Conservation (phyloP, 2,888 invertebrate species). For the Orthosia gracilis region DNA sequence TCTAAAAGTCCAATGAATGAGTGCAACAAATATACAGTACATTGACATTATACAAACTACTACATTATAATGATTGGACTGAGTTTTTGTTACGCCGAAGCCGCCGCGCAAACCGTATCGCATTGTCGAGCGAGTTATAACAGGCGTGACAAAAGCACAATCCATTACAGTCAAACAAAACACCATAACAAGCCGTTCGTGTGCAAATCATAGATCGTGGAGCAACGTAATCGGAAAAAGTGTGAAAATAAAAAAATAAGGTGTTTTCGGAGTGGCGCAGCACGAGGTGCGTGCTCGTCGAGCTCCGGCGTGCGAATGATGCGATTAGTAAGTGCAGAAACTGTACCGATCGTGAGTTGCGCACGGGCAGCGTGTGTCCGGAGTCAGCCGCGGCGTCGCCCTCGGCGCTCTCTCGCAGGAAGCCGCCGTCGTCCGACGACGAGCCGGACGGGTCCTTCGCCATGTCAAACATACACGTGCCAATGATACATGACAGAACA, state of each 20-base stretch:
- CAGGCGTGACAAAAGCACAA: constrained; percentile 79
- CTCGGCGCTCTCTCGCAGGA: constrained; percentile 85
- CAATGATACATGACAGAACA: constrained; percentile 78
- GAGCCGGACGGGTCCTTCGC: constrained; percentile 89
- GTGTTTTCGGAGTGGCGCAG: constrained; percentile 62
- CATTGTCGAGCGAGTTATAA: constrained; percentile 63
- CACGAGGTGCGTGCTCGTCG: constrained; percentile 63
- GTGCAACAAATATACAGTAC: constrained; percentile 72
- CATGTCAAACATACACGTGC: constrained; percentile 84
- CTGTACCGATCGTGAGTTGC: constrained; percentile 90
- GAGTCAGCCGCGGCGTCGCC: constrained; percentile 80
- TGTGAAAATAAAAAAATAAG: constrained; percentile 71
- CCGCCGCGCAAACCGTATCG: constrained; percentile 67
- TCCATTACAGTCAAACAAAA: constrained; percentile 74
- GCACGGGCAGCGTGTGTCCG: constrained; percentile 90
- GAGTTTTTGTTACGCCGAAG: constrained; percentile 77
- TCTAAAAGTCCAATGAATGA: constrained; percentile 46
- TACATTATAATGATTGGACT: constrained; percentile 73
- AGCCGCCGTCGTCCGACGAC: constrained; percentile 90
- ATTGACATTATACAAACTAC: constrained; percentile 72
- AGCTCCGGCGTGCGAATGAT: constrained; percentile 75
- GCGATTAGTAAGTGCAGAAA: constrained; percentile 73
- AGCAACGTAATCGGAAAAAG: constrained; percentile 82
- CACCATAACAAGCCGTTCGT: constrained; percentile 85
- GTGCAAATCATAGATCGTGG: constrained; percentile 88